Percentiles rank a stretch among this genome's conserved stretches.
phyloP scores from a whole-genome alignment of 2,797 vertebrate genomes.

The Phrynocephalus forsythii region DNA sequence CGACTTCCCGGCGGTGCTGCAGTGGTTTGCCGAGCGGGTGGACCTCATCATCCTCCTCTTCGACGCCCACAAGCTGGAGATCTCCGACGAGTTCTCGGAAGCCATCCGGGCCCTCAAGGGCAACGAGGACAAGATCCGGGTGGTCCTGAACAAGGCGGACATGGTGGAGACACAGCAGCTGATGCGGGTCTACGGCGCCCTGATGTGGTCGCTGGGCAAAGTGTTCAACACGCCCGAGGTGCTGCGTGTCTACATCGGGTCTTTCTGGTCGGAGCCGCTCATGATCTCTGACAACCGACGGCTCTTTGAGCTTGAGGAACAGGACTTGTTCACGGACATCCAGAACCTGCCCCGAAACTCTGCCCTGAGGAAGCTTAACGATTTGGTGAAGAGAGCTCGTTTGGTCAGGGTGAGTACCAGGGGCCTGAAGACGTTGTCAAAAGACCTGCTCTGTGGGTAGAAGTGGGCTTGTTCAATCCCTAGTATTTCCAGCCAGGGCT shows the following conservation, averaged over 20 bases:
- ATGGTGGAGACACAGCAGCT: slow-evolving; percentile 95
- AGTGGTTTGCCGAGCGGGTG: slow-evolving; percentile 93
- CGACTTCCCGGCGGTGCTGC: slow-evolving; percentile 92
- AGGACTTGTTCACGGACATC: slow-evolving; percentile 92
- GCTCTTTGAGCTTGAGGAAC: slow-evolving; percentile 93
- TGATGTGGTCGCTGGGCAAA: slow-evolving; percentile 97
- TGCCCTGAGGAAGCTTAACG: slow-evolving; percentile 92
- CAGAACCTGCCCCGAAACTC: slow-evolving; percentile 92
- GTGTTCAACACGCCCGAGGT: slow-evolving; percentile 94
- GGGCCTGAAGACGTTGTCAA: rapidly evolving
- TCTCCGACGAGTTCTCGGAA: slow-evolving; percentile 94
- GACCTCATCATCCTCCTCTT: slow-evolving; percentile 95
- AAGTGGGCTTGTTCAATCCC: no score
- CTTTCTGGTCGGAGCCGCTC: slow-evolving; percentile 95
- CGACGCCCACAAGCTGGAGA: slow-evolving; percentile 95
- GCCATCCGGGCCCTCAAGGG: slow-evolving; percentile 91
- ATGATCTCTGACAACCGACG: slow-evolving; percentile 87
- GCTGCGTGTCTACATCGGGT: slow-evolving; percentile 93
- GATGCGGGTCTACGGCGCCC: slow-evolving; percentile 93
- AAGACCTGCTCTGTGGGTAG: no score
- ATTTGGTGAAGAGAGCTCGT: slow-evolving; percentile 91
- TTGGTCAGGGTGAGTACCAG: slow-evolving; percentile 86
- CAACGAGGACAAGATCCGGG: slow-evolving; percentile 94
- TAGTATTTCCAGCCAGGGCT: no score
- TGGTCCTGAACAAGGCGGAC: slow-evolving; percentile 97